These are phyloP conservation scores for Melanostoma mellinum DNA, from an alignment of 2,888 invertebrate species.

Conservation along the genomic window DNA sequence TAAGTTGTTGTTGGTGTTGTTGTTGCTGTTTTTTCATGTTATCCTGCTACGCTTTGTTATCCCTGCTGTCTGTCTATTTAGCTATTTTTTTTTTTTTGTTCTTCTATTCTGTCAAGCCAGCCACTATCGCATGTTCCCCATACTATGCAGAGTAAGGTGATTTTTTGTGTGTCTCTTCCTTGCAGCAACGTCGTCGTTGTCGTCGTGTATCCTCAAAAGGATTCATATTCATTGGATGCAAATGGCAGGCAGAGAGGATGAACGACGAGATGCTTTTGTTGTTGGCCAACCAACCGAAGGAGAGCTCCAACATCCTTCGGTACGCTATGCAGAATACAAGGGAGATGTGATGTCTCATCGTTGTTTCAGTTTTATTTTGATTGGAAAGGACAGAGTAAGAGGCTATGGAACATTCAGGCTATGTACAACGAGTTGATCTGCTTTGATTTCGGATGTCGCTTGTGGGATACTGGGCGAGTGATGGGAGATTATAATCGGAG, in stretches of 20 bases:
- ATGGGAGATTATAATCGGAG: slow-evolving; percentile 64
- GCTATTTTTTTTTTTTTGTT: not conserved
- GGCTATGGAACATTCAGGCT: slow-evolving; percentile 15
- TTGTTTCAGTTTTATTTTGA: slow-evolving; percentile 38
- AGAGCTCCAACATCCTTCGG: slow-evolving; percentile 38
- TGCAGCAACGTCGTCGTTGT: slow-evolving; percentile 31
- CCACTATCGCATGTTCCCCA: slow-evolving; percentile 61
- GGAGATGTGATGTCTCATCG: slow-evolving; percentile 24
- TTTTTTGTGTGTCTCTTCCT: slow-evolving; percentile 45
- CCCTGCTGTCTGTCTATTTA: slow-evolving; percentile 58
- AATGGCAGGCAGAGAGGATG: slow-evolving; percentile 39
- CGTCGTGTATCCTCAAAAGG: slow-evolving; percentile 61
- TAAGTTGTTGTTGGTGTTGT: slow-evolving; percentile 11
- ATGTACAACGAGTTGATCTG: slow-evolving; percentile 55
- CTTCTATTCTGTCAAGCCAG: slow-evolving; percentile 5
- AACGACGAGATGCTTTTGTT: slow-evolving; percentile 56
- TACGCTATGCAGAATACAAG: slow-evolving; percentile 1
- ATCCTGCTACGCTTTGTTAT: slow-evolving; percentile 62
- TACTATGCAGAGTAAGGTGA: slow-evolving; percentile 54
- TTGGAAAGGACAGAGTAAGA: slow-evolving; percentile 53
- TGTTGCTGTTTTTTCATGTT: slow-evolving; percentile 12
- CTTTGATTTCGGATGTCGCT: slow-evolving; percentile 64
- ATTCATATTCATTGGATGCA: slow-evolving; percentile 70
- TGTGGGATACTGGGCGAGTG: slow-evolving; percentile 61
- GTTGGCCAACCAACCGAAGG: slow-evolving; percentile 68